Evolutionary conservation across 92 coral and sea anemone genomes (phyloP), one percentile per base, ranked within the genome.

Genomic region (Isaurus tuberculatus): DNA sequence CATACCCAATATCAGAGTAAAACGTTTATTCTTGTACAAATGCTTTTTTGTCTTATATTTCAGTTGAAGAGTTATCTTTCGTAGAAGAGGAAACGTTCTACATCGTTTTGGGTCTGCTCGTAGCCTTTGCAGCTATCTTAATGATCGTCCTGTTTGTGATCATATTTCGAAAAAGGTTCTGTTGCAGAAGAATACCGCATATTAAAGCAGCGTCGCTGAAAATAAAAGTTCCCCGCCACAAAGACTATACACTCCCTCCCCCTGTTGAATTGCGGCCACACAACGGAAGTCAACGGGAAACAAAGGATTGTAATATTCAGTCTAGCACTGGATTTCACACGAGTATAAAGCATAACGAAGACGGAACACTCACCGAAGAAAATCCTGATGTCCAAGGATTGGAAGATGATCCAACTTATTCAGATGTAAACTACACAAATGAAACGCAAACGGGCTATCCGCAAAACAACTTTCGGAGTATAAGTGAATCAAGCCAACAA

Each of bases 1-100:
- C n/a, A n/a, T n/a, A n/a, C n/a, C n/a, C n/a, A n/a, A n/a, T n/a
- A n/a, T n/a, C n/a, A n/a, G n/a, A n/a, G n/a, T n/a, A n/a, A n/a
- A n/a, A n/a, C n/a, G n/a, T n/a, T n/a, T n/a, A n/a, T n/a, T n/a
- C n/a, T n/a, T n/a, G n/a, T n/a, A n/a, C n/a, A n/a, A n/a, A n/a
- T 58, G 29, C 28, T 43, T 42, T 9, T 27, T 4, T 34, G 17
- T 70, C 25, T 23, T 5, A 10, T 67, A 10, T 72, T 72, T 34
- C 68, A 77, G 82, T 31, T 34, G 33, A 77, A 55, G 51, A 43
- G 27, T 25, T 57, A 4, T 77, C 82, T 23, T 31, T 77, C 58
- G 1, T 58, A 14, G 22, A 60, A 43, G 15, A 10, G 26, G 31
- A 13, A 3, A 27, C 13, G 29, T 77, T 77, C 27, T 48, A 33